Base-by-base conservation (phyloP, 1,140 invertebrate species). In the Danaus plexippus region DNA sequence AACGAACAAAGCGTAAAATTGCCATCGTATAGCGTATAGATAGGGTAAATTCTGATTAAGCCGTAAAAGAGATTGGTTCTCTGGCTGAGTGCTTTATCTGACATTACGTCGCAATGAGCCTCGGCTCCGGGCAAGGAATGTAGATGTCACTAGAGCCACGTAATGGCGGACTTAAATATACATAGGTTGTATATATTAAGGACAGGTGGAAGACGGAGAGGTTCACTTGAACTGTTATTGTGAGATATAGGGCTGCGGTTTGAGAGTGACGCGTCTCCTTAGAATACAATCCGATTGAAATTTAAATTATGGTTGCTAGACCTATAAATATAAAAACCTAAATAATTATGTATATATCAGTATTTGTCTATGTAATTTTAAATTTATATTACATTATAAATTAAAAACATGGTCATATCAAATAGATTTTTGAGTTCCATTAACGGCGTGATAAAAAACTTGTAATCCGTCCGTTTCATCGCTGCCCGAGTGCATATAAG, bases 61-160 rank as follows among this genome's bases (percentile, higher is more conserved):
- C 75, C 73, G 73, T 80, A 77, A 80, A 80, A 75, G 73, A 74
- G 75, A 80, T 80, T 80, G 77, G 77, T 77, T 75, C 65, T 66
- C 67, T 60, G 71, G 63, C 64, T 66, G 73, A 73, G 71, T 73
- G 71, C 64, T 76, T 77, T 77, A 77, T 77, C 71, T 41, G 22
- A 50, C 48, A 41, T 50, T 50, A 50, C 48, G 48, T 50, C 48
- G 32, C 48, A 50, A 50, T 50, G 48, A 50, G 48, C 48, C 48
- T 41, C 48, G 7, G 48, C 48, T 41, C 40, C 12, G 48, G 48
- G 48, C 42, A 41, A 41, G 32, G 48, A 50, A 50, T 50, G 48
- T 32, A 50, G 32, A 50, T 41, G 47, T 48, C 13, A 32, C 47
- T 48, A 22, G 13, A 32, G 22, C 22, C 22, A 32, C 22, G 22